Base-by-base conservation (phyloP, 64 coral and sea anemone genomes). In the Catalaphyllia jardinei region DNA sequence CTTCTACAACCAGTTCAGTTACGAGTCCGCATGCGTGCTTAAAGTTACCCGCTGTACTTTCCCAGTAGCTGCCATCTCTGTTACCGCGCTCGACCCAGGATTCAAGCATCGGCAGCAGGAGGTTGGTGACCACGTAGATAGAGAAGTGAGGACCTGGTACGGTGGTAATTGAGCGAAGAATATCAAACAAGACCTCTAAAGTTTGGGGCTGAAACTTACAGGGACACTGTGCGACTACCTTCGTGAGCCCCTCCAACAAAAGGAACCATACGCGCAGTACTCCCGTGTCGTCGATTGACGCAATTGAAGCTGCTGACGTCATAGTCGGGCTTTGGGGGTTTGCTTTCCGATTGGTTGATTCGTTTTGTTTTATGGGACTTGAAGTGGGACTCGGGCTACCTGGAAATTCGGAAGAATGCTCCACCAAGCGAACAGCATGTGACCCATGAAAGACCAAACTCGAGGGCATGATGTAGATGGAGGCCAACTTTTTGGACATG, bases 261-360 rank as follows among this genome's bases (percentile, higher is more conserved):
- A 99, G 97, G 75, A 93, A 99, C 97, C 97, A 99, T 7, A 99
- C 97, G 16, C 97, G 93, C 10, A 99, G 79, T 14, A 99, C 91
- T 73, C 97, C 97, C 14, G 94, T 99, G 88, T 95, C 97, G 65
- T 99, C 97, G 59, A 95, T 99, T 55, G 94, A 86, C 25, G 97
- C 88, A 38, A 99, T 99, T 19, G 92, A 90, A 14, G 77, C 88
- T 3, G 95, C 92, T 27, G 91, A 89, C n/a, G 82, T 91, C 29
- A 75, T 79, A 49, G 79, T 76, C 9, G 46, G 87, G 7, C 39
- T 54, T 27, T 78, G 88, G 19, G 60, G 72, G 24, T 83, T 86
- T 29, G 30, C 60, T 79, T 75, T 89, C 46, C 46, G 71, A 76
- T 90, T 90, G 17, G 28, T 33, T 60, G 24, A 61, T 33, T 91